Base-by-base conservation (phyloP, 2,797 vertebrate species). In the Sebastes diploproa region DNA sequence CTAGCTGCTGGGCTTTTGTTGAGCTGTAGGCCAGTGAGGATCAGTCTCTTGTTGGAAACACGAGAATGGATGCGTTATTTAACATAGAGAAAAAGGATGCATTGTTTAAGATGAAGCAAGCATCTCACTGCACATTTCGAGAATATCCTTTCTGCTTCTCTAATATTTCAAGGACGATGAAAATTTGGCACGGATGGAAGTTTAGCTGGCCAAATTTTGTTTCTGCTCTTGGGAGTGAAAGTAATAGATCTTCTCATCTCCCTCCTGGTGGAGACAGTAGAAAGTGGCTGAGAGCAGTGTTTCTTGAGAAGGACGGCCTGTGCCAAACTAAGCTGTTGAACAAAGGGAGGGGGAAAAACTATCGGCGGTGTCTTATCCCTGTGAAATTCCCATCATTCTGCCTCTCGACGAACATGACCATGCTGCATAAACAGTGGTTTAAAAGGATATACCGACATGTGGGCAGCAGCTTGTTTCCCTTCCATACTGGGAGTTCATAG, bases 331-430 rank as follows among this genome's bases (percentile, higher is more conserved):
- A 89, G 86, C 92, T 91, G 90, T 80, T 81, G 80, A 83, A 84
- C 80, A 75, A 85, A 67, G 25, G 80, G 66, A 64, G 68, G 72
- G 66, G 77, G 71, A 32, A 20, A 34, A 55, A 68, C 80, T 72
- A 69, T 78, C 75, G 8, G 27, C 20, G n/a, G 56, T 65, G 78
- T 88, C 87, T 90, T 80, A 89, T 92, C 90, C 86, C 84, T 89
- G 91, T 94, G 89, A 93, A 94, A 94, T 89, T 89, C 84, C 72
- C 86, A 93, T 93, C 84, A 85, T 92, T 88, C 83, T 86, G 80
- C 86, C 75, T 88, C 75, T 87, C 36, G 32, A 81, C 20, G 46
- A 89, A 88, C 82, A 81, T 27, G 65, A 69, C 69, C 64, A 60
- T 38, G 38, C 38, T 75, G 75, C 78, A 55, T 73, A 89, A 91